These are phyloP conservation scores for Hippoglossus stenolepis DNA, from an alignment of 2,113 vertebrate genomes.

Conservation along the genomic window DNA sequence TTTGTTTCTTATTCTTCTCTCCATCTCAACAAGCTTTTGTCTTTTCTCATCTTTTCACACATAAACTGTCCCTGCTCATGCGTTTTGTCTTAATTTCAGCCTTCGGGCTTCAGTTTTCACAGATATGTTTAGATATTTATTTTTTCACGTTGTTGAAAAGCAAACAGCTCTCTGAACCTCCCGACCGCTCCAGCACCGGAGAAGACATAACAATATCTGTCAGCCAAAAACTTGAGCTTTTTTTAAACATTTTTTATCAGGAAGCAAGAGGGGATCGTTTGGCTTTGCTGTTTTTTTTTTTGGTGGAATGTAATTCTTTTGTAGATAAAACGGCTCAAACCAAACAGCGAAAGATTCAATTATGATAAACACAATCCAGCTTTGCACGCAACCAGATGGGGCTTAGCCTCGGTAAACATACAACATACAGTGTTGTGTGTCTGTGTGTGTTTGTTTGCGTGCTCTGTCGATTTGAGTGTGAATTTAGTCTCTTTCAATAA, in stretches of 20 bases:
- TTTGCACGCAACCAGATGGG: conserved; percentile 65
- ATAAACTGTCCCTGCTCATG: background rate
- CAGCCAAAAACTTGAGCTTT: conserved; percentile 6
- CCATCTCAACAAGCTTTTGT: background rate
- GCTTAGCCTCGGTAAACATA: conserved; percentile 51
- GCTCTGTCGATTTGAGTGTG: conserved; percentile 24
- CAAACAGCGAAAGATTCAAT: conserved; percentile 50
- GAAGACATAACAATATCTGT: conserved; percentile 1
- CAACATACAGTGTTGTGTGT: conserved; percentile 27
- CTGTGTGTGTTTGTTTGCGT: conserved; percentile 3
- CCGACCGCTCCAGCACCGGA: background rate
- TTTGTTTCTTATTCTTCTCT: background rate
- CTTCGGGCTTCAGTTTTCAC: background rate
- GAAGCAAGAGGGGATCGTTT: background rate
- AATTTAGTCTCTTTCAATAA: conserved; percentile 24
- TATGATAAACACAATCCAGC: conserved; percentile 59
- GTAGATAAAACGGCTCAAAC: conserved; percentile 41
- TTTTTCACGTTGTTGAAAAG: background rate
- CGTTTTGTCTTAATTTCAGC: background rate
- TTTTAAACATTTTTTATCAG: conserved; percentile 27
- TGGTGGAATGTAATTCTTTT: conserved; percentile 36
- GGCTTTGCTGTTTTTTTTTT: conserved; percentile 22
- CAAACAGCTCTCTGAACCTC: background rate
- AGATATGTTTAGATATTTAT: too few relatives aligned
- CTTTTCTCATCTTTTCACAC: background rate